phyloP scores from a whole-genome alignment of 2,888 invertebrate genomes.

The Caenorhabditis panamensis region DNA sequence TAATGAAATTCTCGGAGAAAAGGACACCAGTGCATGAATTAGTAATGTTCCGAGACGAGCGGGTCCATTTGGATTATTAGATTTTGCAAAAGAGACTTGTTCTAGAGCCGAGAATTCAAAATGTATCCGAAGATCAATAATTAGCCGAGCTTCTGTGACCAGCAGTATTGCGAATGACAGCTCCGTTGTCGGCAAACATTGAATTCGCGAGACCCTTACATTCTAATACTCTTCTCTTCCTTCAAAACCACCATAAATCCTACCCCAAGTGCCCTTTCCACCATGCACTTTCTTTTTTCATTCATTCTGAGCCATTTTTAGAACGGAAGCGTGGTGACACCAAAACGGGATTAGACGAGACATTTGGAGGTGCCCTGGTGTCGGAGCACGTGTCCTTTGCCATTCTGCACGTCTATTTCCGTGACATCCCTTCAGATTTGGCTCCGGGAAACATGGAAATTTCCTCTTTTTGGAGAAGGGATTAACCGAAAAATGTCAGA shows the following conservation, averaged over 20 bases:
- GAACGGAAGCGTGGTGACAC: too few relatives aligned
- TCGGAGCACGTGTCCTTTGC: too few relatives aligned
- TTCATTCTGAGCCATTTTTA: neutral
- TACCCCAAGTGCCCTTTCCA: conserved; percentile 6
- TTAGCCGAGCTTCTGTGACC: conserved; percentile 31
- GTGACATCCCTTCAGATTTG: too few relatives aligned
- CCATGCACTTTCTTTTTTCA: neutral
- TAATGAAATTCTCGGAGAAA: conserved; percentile 14
- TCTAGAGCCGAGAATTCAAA: neutral
- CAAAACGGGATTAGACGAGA: too few relatives aligned
- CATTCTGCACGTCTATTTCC: too few relatives aligned
- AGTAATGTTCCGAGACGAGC: conserved; percentile 21
- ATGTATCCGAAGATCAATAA: conserved; percentile 11
- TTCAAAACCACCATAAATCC: conserved; percentile 7
- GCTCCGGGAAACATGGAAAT: conserved; percentile 7
- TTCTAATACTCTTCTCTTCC: conserved; percentile 21
- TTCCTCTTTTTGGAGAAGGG: conserved; percentile 48
- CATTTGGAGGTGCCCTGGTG: too few relatives aligned
- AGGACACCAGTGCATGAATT: conserved; percentile 27
- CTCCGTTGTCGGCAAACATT: conserved; percentile 38
- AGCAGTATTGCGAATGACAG: conserved; percentile 30
- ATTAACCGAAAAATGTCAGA: conserved; percentile 15
- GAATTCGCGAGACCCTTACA: conserved; percentile 6
- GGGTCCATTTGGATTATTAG: conserved; percentile 48
- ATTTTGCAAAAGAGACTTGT: neutral